Evolutionary conservation across 2,113 vertebrate species (phyloP).

Genomic region (Odontophorus gujanensis): DNA sequence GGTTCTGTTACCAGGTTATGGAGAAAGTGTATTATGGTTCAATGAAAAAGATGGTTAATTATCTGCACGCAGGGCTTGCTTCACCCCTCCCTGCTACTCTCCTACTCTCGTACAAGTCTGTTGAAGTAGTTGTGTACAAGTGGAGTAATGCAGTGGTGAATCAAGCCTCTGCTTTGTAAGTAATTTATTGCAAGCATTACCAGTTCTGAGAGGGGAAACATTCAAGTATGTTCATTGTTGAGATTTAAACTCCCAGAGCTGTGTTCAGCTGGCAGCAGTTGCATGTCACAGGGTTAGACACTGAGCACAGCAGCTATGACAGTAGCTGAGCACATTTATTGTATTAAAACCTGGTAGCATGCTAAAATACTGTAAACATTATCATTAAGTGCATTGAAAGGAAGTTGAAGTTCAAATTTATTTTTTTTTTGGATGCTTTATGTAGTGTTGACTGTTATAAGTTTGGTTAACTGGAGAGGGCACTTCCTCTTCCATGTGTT

Average conservation of each 20-base stretch:
- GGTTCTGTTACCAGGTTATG: slow-evolving; percentile 63
- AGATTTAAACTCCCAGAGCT: background rate
- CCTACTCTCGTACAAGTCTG: background rate
- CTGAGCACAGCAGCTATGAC: background rate
- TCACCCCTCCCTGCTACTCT: slow-evolving; percentile 9
- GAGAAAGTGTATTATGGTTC: slow-evolving; percentile 68
- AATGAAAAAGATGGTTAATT: slow-evolving; percentile 74
- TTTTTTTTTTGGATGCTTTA: slow-evolving; percentile 34
- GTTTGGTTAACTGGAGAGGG: slow-evolving; percentile 46
- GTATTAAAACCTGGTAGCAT: slow-evolving; percentile 20
- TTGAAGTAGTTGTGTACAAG: slow-evolving; percentile 43
- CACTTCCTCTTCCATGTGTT: slow-evolving; percentile 16
- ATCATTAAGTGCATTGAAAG: slow-evolving; percentile 64
- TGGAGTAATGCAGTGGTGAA: slow-evolving; percentile 27
- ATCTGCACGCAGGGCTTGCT: slow-evolving; percentile 4
- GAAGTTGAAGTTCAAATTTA: slow-evolving; percentile 67
- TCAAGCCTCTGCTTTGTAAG: slow-evolving; percentile 52
- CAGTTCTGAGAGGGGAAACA: slow-evolving; percentile 22
- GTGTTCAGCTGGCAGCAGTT: background rate
- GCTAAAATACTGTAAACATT: slow-evolving; percentile 46
- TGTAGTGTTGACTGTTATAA: slow-evolving; percentile 50
- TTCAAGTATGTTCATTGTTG: background rate
- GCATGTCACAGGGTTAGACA: background rate
- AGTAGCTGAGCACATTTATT: slow-evolving; percentile 35
- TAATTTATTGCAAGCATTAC: slow-evolving; percentile 31